These are phyloP conservation scores for Gallinago jamesoni DNA, from an alignment of 2,113 vertebrate genomes.

Conservation along the genomic window DNA sequence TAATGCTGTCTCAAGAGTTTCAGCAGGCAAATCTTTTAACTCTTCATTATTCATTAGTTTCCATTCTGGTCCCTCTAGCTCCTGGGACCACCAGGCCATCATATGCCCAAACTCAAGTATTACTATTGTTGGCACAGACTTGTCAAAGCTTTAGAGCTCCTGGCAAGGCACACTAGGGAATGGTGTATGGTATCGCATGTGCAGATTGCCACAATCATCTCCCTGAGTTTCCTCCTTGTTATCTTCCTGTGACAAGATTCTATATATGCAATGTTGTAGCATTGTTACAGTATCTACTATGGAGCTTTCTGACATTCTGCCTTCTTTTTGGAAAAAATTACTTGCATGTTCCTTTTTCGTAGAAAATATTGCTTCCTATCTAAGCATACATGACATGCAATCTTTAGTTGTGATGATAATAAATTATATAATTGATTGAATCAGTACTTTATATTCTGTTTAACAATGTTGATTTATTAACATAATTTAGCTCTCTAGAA, in stretches of 20 bases:
- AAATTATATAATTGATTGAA: not conserved
- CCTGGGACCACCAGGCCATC: not conserved
- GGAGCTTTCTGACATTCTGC: not conserved
- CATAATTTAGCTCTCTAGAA: not conserved
- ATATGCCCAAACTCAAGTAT: not conserved
- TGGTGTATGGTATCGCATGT: not conserved
- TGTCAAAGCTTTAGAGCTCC: not conserved
- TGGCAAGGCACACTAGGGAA: not conserved
- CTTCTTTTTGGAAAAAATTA: not conserved
- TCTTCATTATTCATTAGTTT: slow-evolving; percentile 37
- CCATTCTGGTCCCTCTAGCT: not conserved
- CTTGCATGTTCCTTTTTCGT: not conserved
- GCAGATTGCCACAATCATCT: not conserved
- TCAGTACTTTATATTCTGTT: not conserved
- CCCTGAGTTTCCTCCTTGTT: not conserved
- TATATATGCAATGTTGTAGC: not conserved
- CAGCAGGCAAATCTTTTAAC: not conserved
- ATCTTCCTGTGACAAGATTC: not conserved
- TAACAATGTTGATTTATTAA: not conserved
- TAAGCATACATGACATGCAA: not conserved
- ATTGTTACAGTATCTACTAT: not conserved
- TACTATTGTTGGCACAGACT: not conserved
- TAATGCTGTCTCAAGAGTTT: not conserved
- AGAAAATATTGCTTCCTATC: not conserved
- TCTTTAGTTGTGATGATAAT: not conserved